Evolutionary conservation across 2,888 invertebrate species (phyloP), one percentile per base, ranked within the genome.

Genomic region (Philopedon plagiatum): DNA sequence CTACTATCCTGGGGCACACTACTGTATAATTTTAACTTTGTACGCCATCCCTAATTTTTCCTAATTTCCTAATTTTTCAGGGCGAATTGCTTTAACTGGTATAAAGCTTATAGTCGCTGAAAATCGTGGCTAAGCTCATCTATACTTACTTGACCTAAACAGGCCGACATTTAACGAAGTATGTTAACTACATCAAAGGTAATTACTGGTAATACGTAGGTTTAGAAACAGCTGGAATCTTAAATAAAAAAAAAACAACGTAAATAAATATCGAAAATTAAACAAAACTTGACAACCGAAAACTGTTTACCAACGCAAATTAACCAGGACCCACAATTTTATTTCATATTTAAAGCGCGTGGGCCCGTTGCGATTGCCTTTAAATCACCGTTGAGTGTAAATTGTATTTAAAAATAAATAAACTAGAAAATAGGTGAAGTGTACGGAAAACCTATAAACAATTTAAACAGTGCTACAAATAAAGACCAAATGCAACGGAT

Each of bases 401-500:
- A 26, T 41, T 60, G 3, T 32, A 46, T 41, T 65, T 56, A 56
- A 65, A 63, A 56, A 57, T 69, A 54, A 69, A 44, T 34, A 46
- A 56, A 21, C 32, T 26, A 29, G 41, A 66, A 57, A 41, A 54
- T 49, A 32, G 64, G 64, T 41, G 29, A 37, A 51, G 56, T 39
- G 26, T 26, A 54, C 26, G 64, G 64, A 54, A 54, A 61, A 15
- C 15, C 23, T 18, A 56, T 54, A 54, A 64, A 64, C 54, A 64
- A 54, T 60, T 23, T 15, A 41, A 51, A 54, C 46, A 46, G 19
- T 61, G 41, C 46, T 23, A 64, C 64, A 56, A 57, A 65, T 65
- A 57, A 41, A 57, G 46, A 56, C 57, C 32, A 29, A 65, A 65
- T 69, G 63, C 56, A 63, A 65, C 64, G 71, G 60, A 57, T 62